A percentile compares a stretch with the other conserved stretches of the same genome.
Conservation (phyloP, 1,140 invertebrate species). For the Neodiprion pinetum region DNA sequence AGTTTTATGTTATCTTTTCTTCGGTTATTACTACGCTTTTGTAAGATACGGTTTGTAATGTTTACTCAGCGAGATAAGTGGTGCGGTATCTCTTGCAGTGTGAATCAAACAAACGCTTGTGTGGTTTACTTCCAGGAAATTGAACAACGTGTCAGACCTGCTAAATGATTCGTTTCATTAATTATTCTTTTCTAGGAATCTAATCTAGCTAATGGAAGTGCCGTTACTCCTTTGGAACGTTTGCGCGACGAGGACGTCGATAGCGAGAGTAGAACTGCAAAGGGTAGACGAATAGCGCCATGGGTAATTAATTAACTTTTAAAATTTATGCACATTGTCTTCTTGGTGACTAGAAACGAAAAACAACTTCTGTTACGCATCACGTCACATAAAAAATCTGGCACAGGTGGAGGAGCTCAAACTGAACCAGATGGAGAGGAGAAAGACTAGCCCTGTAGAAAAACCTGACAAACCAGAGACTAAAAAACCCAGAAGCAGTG, state of each 20-base stretch:
- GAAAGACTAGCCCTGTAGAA: conserved; percentile 42
- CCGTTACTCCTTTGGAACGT: conserved; percentile 41
- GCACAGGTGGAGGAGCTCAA: conserved; percentile 55
- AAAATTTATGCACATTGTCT: no score
- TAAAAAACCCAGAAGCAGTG: not conserved
- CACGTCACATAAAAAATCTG: no score
- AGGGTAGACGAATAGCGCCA: conserved; percentile 51
- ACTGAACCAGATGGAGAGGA: conserved; percentile 55
- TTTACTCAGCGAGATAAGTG: not conserved
- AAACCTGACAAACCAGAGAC: conserved; percentile 34
- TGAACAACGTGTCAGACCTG: not conserved
- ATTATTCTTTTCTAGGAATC: conserved; percentile 41
- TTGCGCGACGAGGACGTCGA: conserved; percentile 47
- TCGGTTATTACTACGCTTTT: not conserved
- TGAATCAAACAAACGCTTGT: not conserved
- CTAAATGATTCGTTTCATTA: not conserved
- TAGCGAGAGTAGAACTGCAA: conserved; percentile 42
- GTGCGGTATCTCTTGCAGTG: not conserved
- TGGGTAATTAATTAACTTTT: conserved; percentile 45
- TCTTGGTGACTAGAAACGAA: no score
- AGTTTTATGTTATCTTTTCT: not conserved
- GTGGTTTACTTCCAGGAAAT: not conserved
- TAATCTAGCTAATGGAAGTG: conserved; percentile 50
- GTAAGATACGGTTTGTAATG: not conserved
- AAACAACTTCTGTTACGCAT: no score